Evolutionary conservation across 1,140 invertebrate species (phyloP), one percentile per base, ranked within the genome.

Genomic region (Trypoxylus dichotomus): DNA sequence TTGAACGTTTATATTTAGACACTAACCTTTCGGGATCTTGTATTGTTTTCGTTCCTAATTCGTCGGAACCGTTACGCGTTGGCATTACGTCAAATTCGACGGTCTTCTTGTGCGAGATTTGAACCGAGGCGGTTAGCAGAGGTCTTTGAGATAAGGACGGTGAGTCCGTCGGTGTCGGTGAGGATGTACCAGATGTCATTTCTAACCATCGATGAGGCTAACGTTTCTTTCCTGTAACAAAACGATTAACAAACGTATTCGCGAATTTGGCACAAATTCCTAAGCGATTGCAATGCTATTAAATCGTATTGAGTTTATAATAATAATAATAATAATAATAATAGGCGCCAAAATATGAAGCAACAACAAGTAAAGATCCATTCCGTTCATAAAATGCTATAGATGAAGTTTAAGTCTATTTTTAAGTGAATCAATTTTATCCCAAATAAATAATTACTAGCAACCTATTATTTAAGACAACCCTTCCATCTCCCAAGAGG

Each of bases 171-270:
- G 83, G 83, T 43, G 83, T 82, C 32, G 84, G 82, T 47, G 83
- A 82, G 42, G 81, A 81, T 25, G 83, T 84, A 75, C 83, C 83
- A 43, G 83, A 83, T 76, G 84, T 85, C 83, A 84, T 84, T 79
- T 78, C 37, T n/a, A 6, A 42, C 11, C 71, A 73, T 63, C 21
- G 8, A 24, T 21, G 13, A 27, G 60, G 60, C 25, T 24, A 63
- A 6, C 60, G 60, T 11, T 27, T 63, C 19, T 63, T 63, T 63
- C 21, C 60, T 63, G 19, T 11, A 63, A 63, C 21, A 63, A 19
- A 63, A 27, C 19, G 8, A 63, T 63, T 63, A 25, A 24, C 60
- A 21, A 19, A 63, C 5, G 7, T 47, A 13, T 11, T 13, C n/a
- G n/a, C 43, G 43, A 47, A 47, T 47, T 47, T 19, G 43, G 13